Conservation (phyloP, 2,113 vertebrate species). For the Pica pica region DNA sequence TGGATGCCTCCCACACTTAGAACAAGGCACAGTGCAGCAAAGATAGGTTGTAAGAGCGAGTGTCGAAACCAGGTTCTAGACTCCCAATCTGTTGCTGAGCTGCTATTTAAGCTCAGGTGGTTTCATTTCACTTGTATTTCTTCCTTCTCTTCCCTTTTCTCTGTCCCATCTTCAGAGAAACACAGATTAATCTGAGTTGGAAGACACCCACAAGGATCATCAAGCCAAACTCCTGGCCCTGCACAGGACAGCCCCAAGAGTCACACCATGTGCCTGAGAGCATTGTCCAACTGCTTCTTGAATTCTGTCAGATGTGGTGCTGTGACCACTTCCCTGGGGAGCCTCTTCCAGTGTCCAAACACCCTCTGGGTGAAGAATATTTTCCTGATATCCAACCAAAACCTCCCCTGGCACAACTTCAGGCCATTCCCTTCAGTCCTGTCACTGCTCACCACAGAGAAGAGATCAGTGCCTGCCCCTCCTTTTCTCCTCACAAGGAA, state of each 20-base stretch:
- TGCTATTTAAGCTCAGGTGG: neutral
- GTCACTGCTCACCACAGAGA: neutral
- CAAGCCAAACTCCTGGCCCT: fast-evolving
- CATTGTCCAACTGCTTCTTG: fast-evolving
- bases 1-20: neutral
- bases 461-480: neutral
- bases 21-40: neutral
- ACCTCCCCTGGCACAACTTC: no score
- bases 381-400: neutral
- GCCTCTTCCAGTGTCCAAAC: neutral
- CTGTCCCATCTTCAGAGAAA: neutral
- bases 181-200: neutral
- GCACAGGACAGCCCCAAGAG: neutral
- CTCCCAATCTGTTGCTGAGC: neutral
- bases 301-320: neutral
- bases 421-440: neutral
- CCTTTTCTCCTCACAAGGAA: no score
- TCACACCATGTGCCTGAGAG: no score
- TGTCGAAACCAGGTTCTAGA: neutral
- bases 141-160: neutral
- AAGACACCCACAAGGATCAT: neutral
- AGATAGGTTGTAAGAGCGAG: neutral
- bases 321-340: neutral
- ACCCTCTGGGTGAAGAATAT: no score
- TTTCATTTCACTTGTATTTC: neutral